Evolutionary conservation across 2,888 invertebrate genomes (phyloP).

Genomic region (Incurvaria masculella): DNA sequence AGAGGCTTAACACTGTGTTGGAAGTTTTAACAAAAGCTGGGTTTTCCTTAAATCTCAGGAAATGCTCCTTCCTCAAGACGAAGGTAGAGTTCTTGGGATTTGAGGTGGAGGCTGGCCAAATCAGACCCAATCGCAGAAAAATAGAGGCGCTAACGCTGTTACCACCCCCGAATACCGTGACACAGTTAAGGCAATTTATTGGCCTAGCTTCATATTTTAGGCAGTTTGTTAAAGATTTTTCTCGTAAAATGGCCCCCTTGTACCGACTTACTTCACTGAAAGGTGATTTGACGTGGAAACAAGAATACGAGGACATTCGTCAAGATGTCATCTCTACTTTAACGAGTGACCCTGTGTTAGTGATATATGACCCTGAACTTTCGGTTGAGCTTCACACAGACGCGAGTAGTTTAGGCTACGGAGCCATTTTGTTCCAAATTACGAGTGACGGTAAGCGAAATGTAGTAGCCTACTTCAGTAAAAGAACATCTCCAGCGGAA

Average conservation of each 20-base stretch:
- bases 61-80: conserved; percentile 11
- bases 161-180: too few species aligned
- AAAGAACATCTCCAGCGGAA: neutral
- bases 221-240: too few species aligned
- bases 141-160: too few species aligned
- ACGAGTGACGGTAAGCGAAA: neutral
- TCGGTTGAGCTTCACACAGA: neutral
- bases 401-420: neutral
- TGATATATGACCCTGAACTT: conserved; percentile 1
- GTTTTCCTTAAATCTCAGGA: conserved; percentile 8
- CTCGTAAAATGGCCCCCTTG: neutral
- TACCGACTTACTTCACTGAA: neutral
- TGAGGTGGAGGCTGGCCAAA: conserved; percentile 8
- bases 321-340: conserved; percentile 1
- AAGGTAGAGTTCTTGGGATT: conserved; percentile 11
- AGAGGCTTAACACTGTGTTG: conserved; percentile 2
- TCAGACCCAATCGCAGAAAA: conserved; percentile 12
- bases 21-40: conserved; percentile 3
- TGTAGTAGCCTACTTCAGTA: neutral
- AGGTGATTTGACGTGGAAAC: neutral
- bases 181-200: too few species aligned
- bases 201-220: too few species aligned
- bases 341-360: neutral
- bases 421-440: neutral
- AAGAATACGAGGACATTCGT: neutral